phyloP scores from a whole-genome alignment of 2,888 invertebrate species.

The Norana najaformis region DNA sequence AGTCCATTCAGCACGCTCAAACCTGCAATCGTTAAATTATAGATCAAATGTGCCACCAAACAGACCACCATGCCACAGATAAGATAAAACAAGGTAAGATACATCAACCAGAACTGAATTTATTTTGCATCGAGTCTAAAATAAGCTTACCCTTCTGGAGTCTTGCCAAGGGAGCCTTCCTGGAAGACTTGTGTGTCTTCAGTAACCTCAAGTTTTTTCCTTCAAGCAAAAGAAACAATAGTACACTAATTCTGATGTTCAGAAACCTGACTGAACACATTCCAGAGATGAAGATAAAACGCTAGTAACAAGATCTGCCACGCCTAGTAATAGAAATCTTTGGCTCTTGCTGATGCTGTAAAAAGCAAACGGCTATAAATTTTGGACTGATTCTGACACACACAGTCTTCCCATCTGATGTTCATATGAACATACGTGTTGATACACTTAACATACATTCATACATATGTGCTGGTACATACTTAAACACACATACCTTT shows the following conservation, averaged over 20 bases:
- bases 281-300: neutral
- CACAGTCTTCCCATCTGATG: neutral
- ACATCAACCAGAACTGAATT: neutral
- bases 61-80: too few relatives aligned
- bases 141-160: slow-evolving; percentile 76
- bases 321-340: neutral
- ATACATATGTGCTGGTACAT: neutral
- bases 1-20: too few relatives aligned
- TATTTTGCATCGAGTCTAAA: too few relatives aligned
- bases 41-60: too few relatives aligned
- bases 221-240: slow-evolving; percentile 33
- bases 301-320: too few relatives aligned
- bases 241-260: neutral
- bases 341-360: neutral
- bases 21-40: too few relatives aligned
- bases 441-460: neutral
- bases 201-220: slow-evolving; percentile 69
- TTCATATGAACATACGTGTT: neutral
- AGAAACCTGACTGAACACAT: neutral
- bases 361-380: neutral
- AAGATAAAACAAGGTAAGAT: neutral
- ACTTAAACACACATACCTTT: slow-evolving; percentile 50
- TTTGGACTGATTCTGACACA: neutral
- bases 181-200: slow-evolving; percentile 84
- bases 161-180: slow-evolving; percentile 81